phyloP scores from a whole-genome alignment of 2,888 invertebrate genomes.

The Drosophila gaucha region DNA sequence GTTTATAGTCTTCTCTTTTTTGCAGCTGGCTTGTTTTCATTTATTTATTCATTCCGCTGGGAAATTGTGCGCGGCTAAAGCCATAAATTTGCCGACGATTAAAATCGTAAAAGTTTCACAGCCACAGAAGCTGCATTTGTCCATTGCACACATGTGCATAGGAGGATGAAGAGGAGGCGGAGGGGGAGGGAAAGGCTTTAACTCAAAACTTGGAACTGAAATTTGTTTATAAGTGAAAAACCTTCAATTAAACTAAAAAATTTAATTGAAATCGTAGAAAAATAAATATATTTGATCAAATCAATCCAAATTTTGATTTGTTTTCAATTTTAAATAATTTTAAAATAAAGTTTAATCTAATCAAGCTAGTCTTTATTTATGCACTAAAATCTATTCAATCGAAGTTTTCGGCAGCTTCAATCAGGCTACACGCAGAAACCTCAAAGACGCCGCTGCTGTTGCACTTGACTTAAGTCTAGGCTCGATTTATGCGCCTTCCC shows the following conservation, averaged over 20 bases:
- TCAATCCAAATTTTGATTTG: not conserved
- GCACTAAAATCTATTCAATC: not conserved
- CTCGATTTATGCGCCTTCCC: constrained; percentile 12
- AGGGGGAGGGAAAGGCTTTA: not conserved
- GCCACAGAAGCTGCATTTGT: constrained; percentile 44
- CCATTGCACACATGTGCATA: constrained; percentile 18
- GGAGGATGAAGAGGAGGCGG: not conserved
- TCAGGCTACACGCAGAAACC: constrained; percentile 3
- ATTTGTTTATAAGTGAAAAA: not conserved
- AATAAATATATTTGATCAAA: not conserved
- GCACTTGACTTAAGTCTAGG: constrained; percentile 36
- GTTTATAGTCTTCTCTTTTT: constrained; percentile 56
- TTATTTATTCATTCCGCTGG: constrained; percentile 70
- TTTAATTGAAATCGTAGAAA: no score
- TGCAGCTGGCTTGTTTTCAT: constrained; percentile 54
- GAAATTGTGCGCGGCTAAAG: constrained; percentile 68
- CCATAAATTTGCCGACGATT: constrained; percentile 80
- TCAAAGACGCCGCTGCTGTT: constrained; percentile 31
- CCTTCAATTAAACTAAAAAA: not conserved
- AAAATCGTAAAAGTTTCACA: constrained; percentile 73
- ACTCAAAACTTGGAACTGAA: not conserved
- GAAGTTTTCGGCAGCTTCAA: not conserved
- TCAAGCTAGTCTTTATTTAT: no score
- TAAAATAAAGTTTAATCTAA: not conserved
- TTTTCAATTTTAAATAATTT: not conserved